These are phyloP conservation scores for Phataginus tetradactyla DNA, from an alignment of 2,797 vertebrate genomes.

Conservation along the genomic window DNA sequence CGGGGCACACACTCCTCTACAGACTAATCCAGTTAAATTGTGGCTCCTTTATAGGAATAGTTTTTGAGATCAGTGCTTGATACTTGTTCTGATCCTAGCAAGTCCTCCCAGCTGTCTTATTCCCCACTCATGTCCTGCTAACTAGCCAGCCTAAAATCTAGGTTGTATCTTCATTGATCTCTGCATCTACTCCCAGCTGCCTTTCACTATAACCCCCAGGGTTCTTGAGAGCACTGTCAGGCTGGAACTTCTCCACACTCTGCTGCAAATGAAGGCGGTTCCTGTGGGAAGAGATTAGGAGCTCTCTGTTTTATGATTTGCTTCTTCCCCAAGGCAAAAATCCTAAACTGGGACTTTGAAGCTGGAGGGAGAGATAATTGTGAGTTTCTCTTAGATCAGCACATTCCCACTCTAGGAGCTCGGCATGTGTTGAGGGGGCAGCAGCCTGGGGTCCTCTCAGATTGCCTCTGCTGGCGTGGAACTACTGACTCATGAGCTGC, in stretches of 20 bases:
- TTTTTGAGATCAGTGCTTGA: not conserved
- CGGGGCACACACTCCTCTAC: not conserved
- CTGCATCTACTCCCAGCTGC: not conserved
- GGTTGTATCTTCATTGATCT: not conserved
- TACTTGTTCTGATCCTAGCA: not conserved
- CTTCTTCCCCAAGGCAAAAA: not conserved
- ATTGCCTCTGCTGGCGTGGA: not conserved
- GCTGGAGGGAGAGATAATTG: not conserved
- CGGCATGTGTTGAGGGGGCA: not conserved
- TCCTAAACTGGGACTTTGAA: not conserved
- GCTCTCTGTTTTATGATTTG: not conserved
- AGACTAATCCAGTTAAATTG: not conserved
- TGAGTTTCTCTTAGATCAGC: not conserved
- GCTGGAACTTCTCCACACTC: not conserved
- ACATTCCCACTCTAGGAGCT: not conserved
- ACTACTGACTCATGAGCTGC: not conserved
- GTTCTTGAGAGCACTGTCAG: not conserved
- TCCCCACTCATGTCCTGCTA: not conserved
- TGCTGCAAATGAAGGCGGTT: not conserved
- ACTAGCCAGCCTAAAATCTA: not conserved
- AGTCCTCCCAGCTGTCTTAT: not conserved
- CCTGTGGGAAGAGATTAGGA: not conserved
- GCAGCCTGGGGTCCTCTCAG: not conserved
- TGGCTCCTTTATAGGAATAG: not conserved
- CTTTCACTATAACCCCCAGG: not conserved